Base-by-base conservation (phyloP, 1,140 invertebrate genomes). In the Parapsyche elsis region DNA sequence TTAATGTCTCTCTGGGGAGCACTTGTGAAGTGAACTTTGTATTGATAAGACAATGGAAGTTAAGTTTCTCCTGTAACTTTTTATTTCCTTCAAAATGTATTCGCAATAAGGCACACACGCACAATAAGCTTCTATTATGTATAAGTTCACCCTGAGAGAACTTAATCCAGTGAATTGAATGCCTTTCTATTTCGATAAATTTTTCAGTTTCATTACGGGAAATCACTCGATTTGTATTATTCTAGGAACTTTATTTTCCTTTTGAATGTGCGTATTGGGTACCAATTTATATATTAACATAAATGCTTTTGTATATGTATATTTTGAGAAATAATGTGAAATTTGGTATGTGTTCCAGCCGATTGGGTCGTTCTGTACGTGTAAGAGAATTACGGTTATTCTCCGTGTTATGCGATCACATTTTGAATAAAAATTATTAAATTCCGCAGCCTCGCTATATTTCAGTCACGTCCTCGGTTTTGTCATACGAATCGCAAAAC, bases 41-140 rank as follows among this genome's bases (percentile, higher is more conserved):
- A 76, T 80, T 44, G 79, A 80, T 80, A 75, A 75, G 57, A 76
- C 45, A 30, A n/a, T 77, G 59, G 12, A 57, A 24, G 38, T 12
- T 16, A 5, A 7, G 71, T 24, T 30, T 67, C 21, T 23, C 64
- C 21, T 12, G 0, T 7, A 67, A 23, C 10, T 67, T 26, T 67
- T 26, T 67, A 9, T 67, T 26, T 26, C 2, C 12, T 67, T 26
- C 21, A 53, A 12, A 14, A 12, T 53, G 49, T 67, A 67, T 67
- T 67, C 21, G 21, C 61, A 67, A 53, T 53, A 53, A 1, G 4
- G 10, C 4, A 12, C 49, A 53, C 49, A 12, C 12, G 4, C 49
- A 53, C 16, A 53, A 16, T 16, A 12, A 16, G 16, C 16, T 10
- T 53, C 49, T 14, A 53, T 53, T 53, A 53, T 53, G 49, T 53